phyloP scores from a whole-genome alignment of 2,797 vertebrate genomes.

The Microhierax caerulescens region DNA sequence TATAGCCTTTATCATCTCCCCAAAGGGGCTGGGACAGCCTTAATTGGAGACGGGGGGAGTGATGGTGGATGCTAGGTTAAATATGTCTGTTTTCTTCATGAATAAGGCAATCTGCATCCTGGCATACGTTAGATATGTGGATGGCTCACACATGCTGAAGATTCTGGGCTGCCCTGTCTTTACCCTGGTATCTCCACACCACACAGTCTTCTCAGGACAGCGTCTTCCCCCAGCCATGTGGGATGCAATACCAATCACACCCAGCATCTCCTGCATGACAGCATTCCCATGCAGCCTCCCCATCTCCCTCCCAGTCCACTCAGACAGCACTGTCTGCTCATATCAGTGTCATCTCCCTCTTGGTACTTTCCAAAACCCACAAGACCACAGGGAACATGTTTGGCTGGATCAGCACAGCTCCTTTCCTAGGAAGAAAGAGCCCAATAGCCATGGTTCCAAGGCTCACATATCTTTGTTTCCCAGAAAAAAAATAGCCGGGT shows the following conservation, averaged over 20 bases:
- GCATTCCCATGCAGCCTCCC: not conserved
- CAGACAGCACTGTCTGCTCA: accelerated
- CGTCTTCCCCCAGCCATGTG: not conserved
- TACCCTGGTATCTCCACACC: not conserved
- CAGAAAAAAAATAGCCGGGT: not conserved
- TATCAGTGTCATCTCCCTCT: not conserved
- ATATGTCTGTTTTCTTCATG: not conserved
- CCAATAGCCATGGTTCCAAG: not conserved
- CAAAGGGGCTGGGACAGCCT: not conserved
- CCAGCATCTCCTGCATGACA: not conserved
- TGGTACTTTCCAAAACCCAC: not conserved
- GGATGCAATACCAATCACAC: not conserved
- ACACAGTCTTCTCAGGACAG: not conserved
- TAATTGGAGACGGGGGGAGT: not conserved
- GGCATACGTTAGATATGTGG: not conserved
- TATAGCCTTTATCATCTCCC: not conserved
- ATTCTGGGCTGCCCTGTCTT: not conserved
- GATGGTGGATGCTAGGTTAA: not conserved
- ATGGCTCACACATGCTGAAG: not conserved
- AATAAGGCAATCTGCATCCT: not conserved
- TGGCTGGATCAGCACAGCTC: not conserved
- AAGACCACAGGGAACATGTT: not conserved
- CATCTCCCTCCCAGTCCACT: not conserved
- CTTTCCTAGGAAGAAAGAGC: not conserved
- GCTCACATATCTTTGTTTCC: not conserved